Evolutionary conservation across 2,888 invertebrate species (phyloP).

Genomic region (Drosophila leonis): DNA sequence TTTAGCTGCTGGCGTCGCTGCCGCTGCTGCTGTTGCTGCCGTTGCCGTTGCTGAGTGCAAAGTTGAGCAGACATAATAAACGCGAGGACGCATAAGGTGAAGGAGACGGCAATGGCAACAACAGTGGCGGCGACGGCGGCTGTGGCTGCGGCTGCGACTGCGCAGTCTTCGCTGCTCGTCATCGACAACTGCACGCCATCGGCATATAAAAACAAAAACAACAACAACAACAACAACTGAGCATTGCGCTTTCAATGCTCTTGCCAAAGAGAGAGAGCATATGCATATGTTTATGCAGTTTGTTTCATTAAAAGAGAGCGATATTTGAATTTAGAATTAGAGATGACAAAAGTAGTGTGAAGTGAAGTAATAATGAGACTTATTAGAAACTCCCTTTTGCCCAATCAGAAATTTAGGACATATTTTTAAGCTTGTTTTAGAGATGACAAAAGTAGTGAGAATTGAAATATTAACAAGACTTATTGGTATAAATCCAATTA

Average conservation of each 20-base stretch:
- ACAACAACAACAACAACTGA: slow-evolving; percentile 21
- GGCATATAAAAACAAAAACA: slow-evolving; percentile 71
- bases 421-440: neutral
- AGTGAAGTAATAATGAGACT: too few species aligned
- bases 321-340: neutral
- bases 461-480: too few species aligned
- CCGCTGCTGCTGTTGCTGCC: neutral
- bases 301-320: slow-evolving; percentile 7
- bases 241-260: slow-evolving; percentile 46
- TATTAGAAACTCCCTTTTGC: neutral
- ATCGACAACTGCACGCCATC: slow-evolving; percentile 74
- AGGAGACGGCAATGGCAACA: slow-evolving; percentile 19
- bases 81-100: slow-evolving; percentile 48
- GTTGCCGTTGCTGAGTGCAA: slow-evolving; percentile 68
- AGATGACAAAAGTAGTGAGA: too few species aligned
- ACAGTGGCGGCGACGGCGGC: neutral
- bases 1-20: slow-evolving; percentile 53
- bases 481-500: too few species aligned
- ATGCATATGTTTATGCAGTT: slow-evolving; percentile 7
- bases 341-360: neutral
- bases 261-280: slow-evolving; percentile 31
- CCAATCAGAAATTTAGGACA: neutral
- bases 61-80: slow-evolving; percentile 78
- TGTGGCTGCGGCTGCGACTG: slow-evolving; percentile 60
- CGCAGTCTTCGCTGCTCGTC: slow-evolving; percentile 68